A percentile compares a stretch with the other conserved stretches of the same genome.
Conservation (phyloP, 2,888 invertebrate species). For the Nemotelus nigrinus region DNA sequence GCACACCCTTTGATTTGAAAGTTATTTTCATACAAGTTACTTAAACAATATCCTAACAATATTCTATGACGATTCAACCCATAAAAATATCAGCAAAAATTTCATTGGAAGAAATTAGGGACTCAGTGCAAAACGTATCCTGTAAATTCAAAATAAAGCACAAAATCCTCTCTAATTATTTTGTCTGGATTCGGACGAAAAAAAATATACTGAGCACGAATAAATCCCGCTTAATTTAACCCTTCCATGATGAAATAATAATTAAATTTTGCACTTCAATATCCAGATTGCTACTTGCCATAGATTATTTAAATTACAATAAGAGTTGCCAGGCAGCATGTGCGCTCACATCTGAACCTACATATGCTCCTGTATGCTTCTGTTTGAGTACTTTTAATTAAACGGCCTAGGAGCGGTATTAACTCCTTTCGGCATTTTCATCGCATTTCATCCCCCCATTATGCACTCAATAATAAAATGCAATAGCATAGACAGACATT, state of each 20-base stretch:
- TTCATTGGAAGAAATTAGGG: too few species aligned
- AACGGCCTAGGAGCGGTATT: constrained; percentile 46
- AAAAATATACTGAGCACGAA: too few species aligned
- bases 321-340: constrained; percentile 9
- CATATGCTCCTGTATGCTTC: constrained; percentile 10
- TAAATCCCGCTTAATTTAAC: background rate
- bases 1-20: too few species aligned
- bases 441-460: constrained; percentile 29
- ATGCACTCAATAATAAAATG: constrained; percentile 22
- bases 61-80: too few species aligned
- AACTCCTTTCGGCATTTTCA: constrained; percentile 36
- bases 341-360: background rate
- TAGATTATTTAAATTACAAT: constrained; percentile 13
- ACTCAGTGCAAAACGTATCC: too few species aligned
- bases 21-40: too few species aligned
- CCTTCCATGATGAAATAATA: constrained; percentile 35
- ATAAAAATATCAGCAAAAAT: too few species aligned
- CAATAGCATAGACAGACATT: constrained; percentile 20
- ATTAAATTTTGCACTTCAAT: constrained; percentile 42
- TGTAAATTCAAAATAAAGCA: too few species aligned
- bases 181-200: too few species aligned
- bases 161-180: too few species aligned
- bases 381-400: constrained; percentile 49
- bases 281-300: constrained; percentile 15
- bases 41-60: too few species aligned